Base-by-base conservation (phyloP, 1,140 invertebrate genomes). In the Tribolium madens region DNA sequence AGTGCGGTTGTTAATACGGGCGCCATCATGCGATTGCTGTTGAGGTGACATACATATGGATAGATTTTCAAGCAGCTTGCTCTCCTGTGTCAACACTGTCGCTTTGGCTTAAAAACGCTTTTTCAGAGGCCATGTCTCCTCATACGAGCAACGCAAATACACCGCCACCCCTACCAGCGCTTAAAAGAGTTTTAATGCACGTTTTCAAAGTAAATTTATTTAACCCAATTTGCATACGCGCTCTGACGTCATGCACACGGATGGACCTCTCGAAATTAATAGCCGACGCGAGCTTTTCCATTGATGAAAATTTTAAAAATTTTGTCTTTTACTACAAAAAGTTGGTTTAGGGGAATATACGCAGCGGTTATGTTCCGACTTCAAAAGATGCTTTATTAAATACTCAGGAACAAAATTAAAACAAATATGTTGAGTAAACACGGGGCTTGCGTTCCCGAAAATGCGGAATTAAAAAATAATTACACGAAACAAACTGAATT, bases 121-220 rank as follows among this genome's bases (percentile, higher is more conserved):
- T 64, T 64, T 64, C 57, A 64, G 57, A 33, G 57, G 14, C 57
- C 57, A 64, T 26, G 57, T 64, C 57, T 64, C 26, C 57, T 64
- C 57, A 64, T 64, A 64, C 57, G 26, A 64, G 26, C 57, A 36
- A 64, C 57, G 57, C 57, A 64, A 64, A 64, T 64, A 64, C 12
- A 31, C 12, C 57, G 10, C 10, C 21, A 5, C 26, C 18, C 12
- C 57, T 64, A 64, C 26, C 26, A 26, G 4, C 57, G 57, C 57
- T 64, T 64, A 64, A 64, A 64, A 64, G 57, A 64, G 57, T 64
- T 64, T 64, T 64, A 64, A 33, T 64, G 57, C 57, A 64, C 57
- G 57, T 64, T 64, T 64, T 33, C 57, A 64, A 64, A 64, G 26
- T 64, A 64, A 64, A 64, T 64, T 64, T 64, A 64, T 64, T 64